Evolutionary conservation across 2,888 invertebrate species (phyloP), one percentile per base, ranked within the genome.

Genomic region (Daptonema setosum): DNA sequence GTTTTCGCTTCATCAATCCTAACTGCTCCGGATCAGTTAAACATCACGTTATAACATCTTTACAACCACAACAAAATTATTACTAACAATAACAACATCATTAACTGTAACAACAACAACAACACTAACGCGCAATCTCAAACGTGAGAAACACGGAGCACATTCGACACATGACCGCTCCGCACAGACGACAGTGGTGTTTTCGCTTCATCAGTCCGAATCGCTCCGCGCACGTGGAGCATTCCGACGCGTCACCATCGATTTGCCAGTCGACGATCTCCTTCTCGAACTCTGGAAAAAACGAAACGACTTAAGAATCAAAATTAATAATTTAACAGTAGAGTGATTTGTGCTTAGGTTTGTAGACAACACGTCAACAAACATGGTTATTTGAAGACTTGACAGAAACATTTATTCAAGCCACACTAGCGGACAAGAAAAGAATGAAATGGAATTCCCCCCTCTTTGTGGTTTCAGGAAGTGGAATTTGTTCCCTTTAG

Each of bases 181-280:
- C 68, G 66, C 75, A 95, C 2, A 95, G 77, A 60, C 93, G 78
- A 69, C 97, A 97, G 73, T 97, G 97, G 73, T 97, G 95, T 71
- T 90, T 85, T 61, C 95, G 77, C 58, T 57, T 53, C 25, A 56
- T 73, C n/a, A 70, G 63, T 66, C 83, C 83, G 73, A 97, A 97
- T 52, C 80, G 78, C 68, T 82, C 81, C 0, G 87, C 85, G 75
- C 97, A 97, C 62, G 81, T 83, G 0, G 88, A 87, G 71, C 95
- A 97, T 11, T 86, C 74, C 60, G 82, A 83, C 0, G 88, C 90
- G 56, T 83, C 83, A 53, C 80, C 80, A 41, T 95, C 95, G 67
- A 88, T 86, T 51, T 87, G 75, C 97, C 97, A 97, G 35, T 84
- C 82, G 2, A 95, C 93, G 57, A 80, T 74, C 2, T 74, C 70